Evolutionary conservation across 2,113 vertebrate genomes (phyloP).

Genomic region (Orientallactaga bullata): DNA sequence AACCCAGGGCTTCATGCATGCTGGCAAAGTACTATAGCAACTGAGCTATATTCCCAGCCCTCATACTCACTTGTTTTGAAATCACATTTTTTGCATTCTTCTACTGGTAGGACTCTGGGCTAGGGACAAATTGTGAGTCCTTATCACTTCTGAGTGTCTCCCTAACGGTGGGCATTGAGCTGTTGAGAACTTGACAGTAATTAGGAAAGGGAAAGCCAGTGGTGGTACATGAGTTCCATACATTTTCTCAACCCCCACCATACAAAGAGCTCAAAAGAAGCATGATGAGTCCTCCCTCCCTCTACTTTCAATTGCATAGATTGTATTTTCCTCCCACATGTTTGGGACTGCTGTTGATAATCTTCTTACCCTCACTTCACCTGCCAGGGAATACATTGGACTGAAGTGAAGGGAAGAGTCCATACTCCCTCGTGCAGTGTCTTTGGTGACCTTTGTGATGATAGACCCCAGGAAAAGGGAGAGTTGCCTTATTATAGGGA

Average conservation of each 20-base stretch:
- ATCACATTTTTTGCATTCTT: not conserved
- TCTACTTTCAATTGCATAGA: not conserved
- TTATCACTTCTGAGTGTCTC: not conserved
- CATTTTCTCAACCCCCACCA: not conserved
- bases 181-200: not conserved
- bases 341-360: not conserved
- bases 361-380: not conserved
- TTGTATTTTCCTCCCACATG: not conserved
- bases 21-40: too few species aligned
- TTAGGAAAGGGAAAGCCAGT: conserved; percentile 17
- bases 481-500: not conserved
- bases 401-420: not conserved
- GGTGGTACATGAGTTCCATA: not conserved
- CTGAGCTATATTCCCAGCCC: too few species aligned
- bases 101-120: not conserved
- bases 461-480: not conserved
- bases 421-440: not conserved
- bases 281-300: not conserved
- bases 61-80: not conserved
- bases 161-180: not conserved
- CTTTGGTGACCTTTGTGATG: not conserved
- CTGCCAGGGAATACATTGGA: not conserved
- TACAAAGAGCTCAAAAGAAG: not conserved
- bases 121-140: not conserved
- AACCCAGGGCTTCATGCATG: too few species aligned